Conservation (phyloP, 1,140 invertebrate species). For the Zaprionus nigranus region DNA sequence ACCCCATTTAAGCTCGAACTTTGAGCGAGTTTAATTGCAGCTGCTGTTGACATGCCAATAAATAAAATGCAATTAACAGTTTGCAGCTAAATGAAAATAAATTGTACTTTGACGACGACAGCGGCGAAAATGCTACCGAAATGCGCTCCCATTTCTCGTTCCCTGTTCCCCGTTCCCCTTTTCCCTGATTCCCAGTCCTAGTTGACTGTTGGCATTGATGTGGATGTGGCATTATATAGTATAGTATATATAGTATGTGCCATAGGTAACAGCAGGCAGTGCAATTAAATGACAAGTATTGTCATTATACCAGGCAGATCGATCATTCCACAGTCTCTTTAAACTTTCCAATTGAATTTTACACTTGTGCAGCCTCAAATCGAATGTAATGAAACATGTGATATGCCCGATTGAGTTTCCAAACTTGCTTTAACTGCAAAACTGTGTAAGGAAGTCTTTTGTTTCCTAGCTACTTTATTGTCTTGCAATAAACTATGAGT, state of each 20-base stretch:
- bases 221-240: not conserved
- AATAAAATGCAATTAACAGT: constrained; percentile 80
- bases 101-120: constrained; percentile 72
- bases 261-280: not conserved
- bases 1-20: constrained; percentile 38
- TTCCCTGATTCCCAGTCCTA: not conserved
- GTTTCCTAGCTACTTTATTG: not conserved
- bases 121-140: constrained; percentile 42
- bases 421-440: not conserved
- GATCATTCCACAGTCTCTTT: not conserved
- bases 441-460: not conserved
- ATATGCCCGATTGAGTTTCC: not conserved
- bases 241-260: not conserved
- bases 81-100: constrained; percentile 73
- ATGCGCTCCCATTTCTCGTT: constrained; percentile 14
- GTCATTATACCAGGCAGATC: not conserved
- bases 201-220: constrained; percentile 6
- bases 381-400: not conserved
- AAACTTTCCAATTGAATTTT: constrained; percentile 1
- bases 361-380: not conserved
- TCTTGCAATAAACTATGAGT: not conserved
- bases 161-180: too few species aligned
- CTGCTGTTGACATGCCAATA: constrained; percentile 79
- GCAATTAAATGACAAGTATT: not conserved
- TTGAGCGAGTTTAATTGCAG: constrained; percentile 55